Conservation (phyloP, 2,888 invertebrate species). For the Pachliopta kotzebuea region DNA sequence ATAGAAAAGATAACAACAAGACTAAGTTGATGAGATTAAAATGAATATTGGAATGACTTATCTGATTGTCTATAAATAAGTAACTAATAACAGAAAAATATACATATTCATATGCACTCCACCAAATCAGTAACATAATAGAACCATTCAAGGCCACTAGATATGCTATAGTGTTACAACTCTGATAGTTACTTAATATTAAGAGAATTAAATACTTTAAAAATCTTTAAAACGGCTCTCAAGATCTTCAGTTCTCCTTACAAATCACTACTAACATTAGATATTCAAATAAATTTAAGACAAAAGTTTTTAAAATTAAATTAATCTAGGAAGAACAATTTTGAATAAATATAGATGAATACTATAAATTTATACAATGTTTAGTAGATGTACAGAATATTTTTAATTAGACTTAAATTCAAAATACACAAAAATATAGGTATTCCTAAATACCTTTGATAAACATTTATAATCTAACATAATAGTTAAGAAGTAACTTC, state of each 20-base stretch:
- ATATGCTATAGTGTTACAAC: constrained; percentile 13
- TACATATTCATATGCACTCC: background rate
- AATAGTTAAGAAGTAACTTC: background rate
- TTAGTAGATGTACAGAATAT: background rate
- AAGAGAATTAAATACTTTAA: background rate
- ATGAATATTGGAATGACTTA: no score
- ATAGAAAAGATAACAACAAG: no score
- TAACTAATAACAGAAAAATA: background rate
- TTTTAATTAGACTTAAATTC: background rate
- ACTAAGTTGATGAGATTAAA: no score
- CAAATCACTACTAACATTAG: background rate
- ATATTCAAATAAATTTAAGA: no score
- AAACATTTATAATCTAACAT: background rate
- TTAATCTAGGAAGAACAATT: no score
- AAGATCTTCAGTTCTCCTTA: no score
- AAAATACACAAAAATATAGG: background rate
- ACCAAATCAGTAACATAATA: background rate
- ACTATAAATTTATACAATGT: no score
- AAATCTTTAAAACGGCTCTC: no score
- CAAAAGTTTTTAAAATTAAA: no score
- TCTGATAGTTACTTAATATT: constrained; percentile 4
- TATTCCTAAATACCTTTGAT: background rate
- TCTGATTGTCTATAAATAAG: background rate
- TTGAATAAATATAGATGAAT: no score
- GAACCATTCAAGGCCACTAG: constrained; percentile 12